phyloP scores from a whole-genome alignment of 2,888 invertebrate species.

The Nemapogon koenigi region DNA sequence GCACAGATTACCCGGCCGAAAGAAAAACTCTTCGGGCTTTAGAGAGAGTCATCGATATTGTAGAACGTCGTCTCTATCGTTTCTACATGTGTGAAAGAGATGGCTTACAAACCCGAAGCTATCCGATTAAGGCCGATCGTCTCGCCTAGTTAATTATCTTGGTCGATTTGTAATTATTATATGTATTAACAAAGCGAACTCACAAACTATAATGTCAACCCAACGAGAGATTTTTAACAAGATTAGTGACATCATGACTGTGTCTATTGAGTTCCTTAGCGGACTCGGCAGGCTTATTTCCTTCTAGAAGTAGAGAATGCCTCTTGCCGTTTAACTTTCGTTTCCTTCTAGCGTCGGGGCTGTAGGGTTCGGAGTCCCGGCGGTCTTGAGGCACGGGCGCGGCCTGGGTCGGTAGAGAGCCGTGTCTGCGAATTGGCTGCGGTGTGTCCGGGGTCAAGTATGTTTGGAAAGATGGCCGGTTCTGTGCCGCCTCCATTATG shows the following conservation, averaged over 20 bases:
- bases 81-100: too few relatives aligned
- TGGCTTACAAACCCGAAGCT: too few relatives aligned
- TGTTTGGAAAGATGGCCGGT: slow-evolving; percentile 59
- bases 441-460: slow-evolving; percentile 39
- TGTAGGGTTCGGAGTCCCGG: slow-evolving; percentile 49
- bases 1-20: too few relatives aligned
- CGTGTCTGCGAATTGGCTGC: slow-evolving; percentile 12
- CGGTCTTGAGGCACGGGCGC: slow-evolving; percentile 29
- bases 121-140: too few relatives aligned
- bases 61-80: too few relatives aligned
- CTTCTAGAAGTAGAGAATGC: slow-evolving; percentile 53
- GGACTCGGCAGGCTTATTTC: slow-evolving; percentile 26
- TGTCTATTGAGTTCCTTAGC: slow-evolving; percentile 41
- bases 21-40: too few relatives aligned
- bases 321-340: slow-evolving; percentile 43
- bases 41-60: too few relatives aligned
- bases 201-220: slow-evolving; percentile 44
- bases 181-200: too few relatives aligned
- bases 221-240: slow-evolving; percentile 49
- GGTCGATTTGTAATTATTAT: too few relatives aligned
- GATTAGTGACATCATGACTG: slow-evolving; percentile 41
- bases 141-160: too few relatives aligned
- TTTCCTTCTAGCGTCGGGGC: slow-evolving; percentile 48
- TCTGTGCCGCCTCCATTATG: slow-evolving; percentile 76
- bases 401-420: slow-evolving; percentile 31